These are phyloP conservation scores for Orestias chungarensis DNA, from an alignment of 2,797 vertebrate genomes.

Conservation along the genomic window DNA sequence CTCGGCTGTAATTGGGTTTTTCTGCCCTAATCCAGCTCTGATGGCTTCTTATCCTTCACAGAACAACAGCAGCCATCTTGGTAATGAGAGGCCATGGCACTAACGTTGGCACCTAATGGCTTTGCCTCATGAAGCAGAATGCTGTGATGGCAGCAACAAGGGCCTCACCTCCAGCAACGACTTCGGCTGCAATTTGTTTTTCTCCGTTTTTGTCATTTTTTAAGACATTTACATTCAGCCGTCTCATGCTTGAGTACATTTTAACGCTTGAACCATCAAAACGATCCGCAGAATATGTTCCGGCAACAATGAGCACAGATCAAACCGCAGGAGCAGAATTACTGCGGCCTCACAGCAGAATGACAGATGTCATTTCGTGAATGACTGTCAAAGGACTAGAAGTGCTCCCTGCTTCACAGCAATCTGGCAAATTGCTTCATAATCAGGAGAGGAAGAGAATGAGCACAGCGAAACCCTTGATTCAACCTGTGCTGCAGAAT, in stretches of 20 bases:
- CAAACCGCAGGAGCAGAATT: conserved; percentile 13
- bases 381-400: neutral
- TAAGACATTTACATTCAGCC: neutral
- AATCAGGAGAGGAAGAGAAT: conserved; percentile 10
- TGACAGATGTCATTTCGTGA: conserved; percentile 18
- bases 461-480: neutral
- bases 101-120: conserved; percentile 34
- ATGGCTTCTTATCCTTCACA: conserved; percentile 59
- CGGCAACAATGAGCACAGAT: conserved; percentile 3
- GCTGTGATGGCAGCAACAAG: conserved; percentile 40
- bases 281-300: neutral
- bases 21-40: conserved; percentile 51
- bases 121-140: conserved; percentile 37
- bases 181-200: neutral
- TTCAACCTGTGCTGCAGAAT: neutral
- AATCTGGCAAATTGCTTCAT: conserved; percentile 23
- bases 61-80: conserved; percentile 59
- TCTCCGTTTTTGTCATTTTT: conserved; percentile 2
- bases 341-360: conserved; percentile 23
- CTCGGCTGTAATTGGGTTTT: conserved; percentile 52
- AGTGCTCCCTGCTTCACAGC: neutral
- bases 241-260: neutral
- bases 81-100: conserved; percentile 54
- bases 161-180: conserved; percentile 31
- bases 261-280: neutral